A percentile compares a stretch with the other conserved stretches of the same genome.
Conservation (phyloP, 2,797 vertebrate species). For the Pangasius djambal region DNA sequence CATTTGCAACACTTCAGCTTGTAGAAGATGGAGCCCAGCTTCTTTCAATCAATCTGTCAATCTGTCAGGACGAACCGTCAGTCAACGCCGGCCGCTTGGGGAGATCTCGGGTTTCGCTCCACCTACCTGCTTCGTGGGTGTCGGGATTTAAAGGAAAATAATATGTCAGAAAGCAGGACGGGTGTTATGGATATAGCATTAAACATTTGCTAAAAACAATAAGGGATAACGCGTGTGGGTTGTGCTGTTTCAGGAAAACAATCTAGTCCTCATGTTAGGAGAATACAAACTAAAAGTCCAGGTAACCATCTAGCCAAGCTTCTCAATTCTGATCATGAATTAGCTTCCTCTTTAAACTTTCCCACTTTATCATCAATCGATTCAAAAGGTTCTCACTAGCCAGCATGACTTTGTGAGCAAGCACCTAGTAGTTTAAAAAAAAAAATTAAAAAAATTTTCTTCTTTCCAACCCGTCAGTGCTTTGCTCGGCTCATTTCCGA, state of each 20-base stretch:
- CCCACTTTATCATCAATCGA: not conserved
- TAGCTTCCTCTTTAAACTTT: not conserved
- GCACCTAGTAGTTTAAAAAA: not conserved
- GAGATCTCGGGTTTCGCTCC: not conserved
- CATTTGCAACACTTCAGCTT: slow-evolving; percentile 70
- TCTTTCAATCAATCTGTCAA: slow-evolving; percentile 71
- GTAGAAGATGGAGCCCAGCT: slow-evolving; percentile 60
- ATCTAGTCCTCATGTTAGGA: not conserved
- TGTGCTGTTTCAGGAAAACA: not conserved
- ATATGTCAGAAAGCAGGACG: not conserved
- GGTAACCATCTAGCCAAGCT: not conserved
- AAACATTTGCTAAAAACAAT: not conserved
- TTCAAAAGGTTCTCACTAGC: not conserved
- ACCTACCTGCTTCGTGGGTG: not conserved
- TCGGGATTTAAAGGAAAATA: not conserved
- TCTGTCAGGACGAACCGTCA: slow-evolving; percentile 63
- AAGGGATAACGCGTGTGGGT: not conserved
- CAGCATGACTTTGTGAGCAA: not conserved
- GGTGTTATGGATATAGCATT: not conserved
- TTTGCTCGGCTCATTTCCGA: not conserved
- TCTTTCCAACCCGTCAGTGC: not conserved
- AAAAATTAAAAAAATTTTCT: not conserved
- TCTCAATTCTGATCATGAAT: not conserved
- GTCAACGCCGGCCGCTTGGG: slow-evolving; percentile 39
- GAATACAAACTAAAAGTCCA: not conserved